phyloP scores from a whole-genome alignment of 92 coral and sea anemone species.

The Parazoanthus atlanticus region DNA sequence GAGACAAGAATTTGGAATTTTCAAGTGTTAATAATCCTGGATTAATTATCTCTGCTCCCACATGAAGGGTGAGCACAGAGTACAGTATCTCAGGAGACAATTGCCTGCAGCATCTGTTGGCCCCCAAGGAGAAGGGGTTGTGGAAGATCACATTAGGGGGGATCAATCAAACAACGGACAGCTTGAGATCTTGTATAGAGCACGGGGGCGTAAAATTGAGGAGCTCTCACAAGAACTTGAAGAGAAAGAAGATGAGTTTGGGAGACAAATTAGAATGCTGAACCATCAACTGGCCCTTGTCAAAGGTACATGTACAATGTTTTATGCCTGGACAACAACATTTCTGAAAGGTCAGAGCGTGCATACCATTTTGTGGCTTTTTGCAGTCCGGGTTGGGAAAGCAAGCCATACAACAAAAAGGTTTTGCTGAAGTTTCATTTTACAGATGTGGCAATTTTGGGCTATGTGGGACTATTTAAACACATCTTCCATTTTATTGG shows the following conservation, averaged over 20 bases:
- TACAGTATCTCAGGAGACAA: slow-evolving; percentile 59
- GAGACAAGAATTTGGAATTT: background rate
- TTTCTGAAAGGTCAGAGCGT: background rate
- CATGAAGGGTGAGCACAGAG: slow-evolving; percentile 62
- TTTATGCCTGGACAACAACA: too few relatives aligned
- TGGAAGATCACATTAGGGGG: slow-evolving; percentile 8
- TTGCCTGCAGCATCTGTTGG: background rate
- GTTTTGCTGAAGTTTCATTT: too few relatives aligned
- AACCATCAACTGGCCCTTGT: slow-evolving; percentile 84
- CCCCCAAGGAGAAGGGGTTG: background rate
- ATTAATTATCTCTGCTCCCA: background rate
- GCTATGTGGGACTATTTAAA: too few relatives aligned
- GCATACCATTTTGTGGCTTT: background rate
- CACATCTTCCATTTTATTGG: too few relatives aligned
- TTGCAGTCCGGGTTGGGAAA: too few relatives aligned
- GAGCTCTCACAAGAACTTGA: slow-evolving; percentile 76
- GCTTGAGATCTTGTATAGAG: slow-evolving; percentile 89
- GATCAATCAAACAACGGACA: slow-evolving; percentile 62
- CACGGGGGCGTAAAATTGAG: slow-evolving; percentile 92
- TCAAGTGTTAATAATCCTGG: background rate
- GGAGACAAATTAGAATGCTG: slow-evolving; percentile 84
- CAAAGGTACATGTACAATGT: slow-evolving; percentile 63
- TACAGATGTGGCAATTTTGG: too few relatives aligned
- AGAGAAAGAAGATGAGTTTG: slow-evolving; percentile 88
- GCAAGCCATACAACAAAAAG: too few relatives aligned